These are phyloP conservation scores for Phenganax stokvisi DNA, from an alignment of 92 coral and sea anemone species.

Conservation along the genomic window DNA sequence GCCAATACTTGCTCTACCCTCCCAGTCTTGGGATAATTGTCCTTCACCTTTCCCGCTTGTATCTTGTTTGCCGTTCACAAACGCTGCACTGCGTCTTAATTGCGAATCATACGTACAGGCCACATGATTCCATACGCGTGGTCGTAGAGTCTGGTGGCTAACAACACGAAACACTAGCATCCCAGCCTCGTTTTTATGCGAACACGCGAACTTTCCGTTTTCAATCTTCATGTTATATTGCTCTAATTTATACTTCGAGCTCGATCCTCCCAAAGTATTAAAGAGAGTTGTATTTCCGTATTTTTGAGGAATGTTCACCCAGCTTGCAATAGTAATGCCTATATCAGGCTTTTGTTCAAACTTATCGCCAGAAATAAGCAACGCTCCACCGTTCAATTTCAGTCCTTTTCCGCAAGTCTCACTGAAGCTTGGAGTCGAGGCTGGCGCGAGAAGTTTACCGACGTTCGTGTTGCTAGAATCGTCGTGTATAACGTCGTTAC, in stretches of 20 bases:
- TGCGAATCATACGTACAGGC: conserved; percentile 75
- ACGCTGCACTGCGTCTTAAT: conserved; percentile 72
- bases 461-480: conserved; percentile 73
- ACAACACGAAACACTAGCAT: conserved; percentile 68
- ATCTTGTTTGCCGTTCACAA: conserved; percentile 75
- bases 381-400: conserved; percentile 84
- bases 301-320: conserved; percentile 70
- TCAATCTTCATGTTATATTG: conserved; percentile 74
- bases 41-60: conserved; percentile 48
- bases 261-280: conserved; percentile 84
- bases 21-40: conserved; percentile 91
- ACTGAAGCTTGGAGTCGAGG: conserved; percentile 77
- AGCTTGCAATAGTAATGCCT: conserved; percentile 75
- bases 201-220: conserved; percentile 76
- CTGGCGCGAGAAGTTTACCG: conserved; percentile 83
- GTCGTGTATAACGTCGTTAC: conserved; percentile 68
- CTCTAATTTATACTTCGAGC: conserved; percentile 69
- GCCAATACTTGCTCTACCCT: conserved; percentile 88
- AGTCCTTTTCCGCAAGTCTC: conserved; percentile 90
- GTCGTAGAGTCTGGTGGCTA: conserved; percentile 64
- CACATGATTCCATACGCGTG: conserved; percentile 86
- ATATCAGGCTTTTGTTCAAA: conserved; percentile 69
- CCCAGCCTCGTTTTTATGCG: conserved; percentile 73
- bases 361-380: conserved; percentile 67
- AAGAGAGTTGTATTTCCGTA: conserved; percentile 70